A percentile compares a stretch with the other conserved stretches of the same genome.
Conservation (phyloP, 2,888 invertebrate genomes). For the Eretmocerus hayati region DNA sequence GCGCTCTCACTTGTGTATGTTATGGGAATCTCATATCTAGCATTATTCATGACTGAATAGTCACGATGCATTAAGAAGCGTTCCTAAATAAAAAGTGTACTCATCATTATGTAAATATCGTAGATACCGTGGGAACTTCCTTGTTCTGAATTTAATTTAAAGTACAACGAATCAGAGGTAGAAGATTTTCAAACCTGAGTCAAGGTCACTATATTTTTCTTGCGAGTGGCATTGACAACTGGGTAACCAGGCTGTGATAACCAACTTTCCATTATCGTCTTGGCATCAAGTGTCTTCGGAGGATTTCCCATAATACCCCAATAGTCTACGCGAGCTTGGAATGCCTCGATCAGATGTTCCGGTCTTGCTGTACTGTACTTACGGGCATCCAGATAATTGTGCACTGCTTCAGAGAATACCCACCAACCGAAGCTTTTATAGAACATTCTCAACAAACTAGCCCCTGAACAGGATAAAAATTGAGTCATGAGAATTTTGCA, state of each 20-base stretch:
- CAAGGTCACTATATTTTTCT: slow-evolving; percentile 28
- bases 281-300: slow-evolving; percentile 36
- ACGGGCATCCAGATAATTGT: slow-evolving; percentile 55
- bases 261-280: slow-evolving; percentile 51
- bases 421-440: slow-evolving; percentile 41
- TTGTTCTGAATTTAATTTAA: too few relatives aligned
- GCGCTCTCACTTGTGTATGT: slow-evolving; percentile 47
- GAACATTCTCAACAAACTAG: slow-evolving; percentile 55
- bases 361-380: slow-evolving; percentile 72
- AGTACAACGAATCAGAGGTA: too few relatives aligned
- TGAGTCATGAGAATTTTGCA: too few relatives aligned
- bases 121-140: too few relatives aligned
- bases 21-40: slow-evolving; percentile 49
- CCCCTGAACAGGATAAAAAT: slow-evolving; percentile 27
- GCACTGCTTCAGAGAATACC: slow-evolving; percentile 24
- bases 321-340: slow-evolving; percentile 47
- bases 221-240: slow-evolving; percentile 46
- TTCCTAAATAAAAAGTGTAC: slow-evolving; percentile 15
- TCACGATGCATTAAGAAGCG: too few relatives aligned
- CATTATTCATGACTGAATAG: too few relatives aligned
- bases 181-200: slow-evolving; percentile 33
- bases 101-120: too few relatives aligned
- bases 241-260: slow-evolving; percentile 52
- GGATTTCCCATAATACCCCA: slow-evolving; percentile 10
- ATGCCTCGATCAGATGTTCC: slow-evolving; percentile 75